Evolutionary conservation across 1,140 invertebrate genomes (phyloP), one percentile per base, ranked within the genome.

Genomic region (Drosophila azteca): DNA sequence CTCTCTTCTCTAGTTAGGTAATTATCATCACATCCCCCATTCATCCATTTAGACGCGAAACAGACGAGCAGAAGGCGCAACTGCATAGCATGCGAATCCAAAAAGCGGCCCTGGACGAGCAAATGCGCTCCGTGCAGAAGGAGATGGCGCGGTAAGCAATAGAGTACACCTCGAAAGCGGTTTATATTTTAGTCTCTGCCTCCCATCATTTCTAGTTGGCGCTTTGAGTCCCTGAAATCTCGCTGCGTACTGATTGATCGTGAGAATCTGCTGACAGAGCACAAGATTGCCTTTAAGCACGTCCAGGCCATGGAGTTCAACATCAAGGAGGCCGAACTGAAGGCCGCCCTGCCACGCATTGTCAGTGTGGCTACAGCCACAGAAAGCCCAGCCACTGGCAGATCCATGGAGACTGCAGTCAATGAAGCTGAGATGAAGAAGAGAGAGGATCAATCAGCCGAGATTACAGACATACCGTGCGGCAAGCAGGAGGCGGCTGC

Each of bases 221-320:
- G 91, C n/a, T 92, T 92, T 62, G 91, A 92, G 59, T 83, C 90
- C 0, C 54, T 92, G 6, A 92, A 90, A 59, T 90, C 79, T 1
- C 88, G 91, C n/a, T 92, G 91, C 57, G 80, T 92, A 39, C 54
- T 92, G 2, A 87, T 91, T 20, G 82, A 92, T 60, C 78, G 91
- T 13, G 91, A 92, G 58, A 87, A 84, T 68, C 48, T 91, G 17
- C 61, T 92, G n/a, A 76, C 65, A 7, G 90, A 92, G 46, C 73
- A 92, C 50, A 81, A 81, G 39, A 90, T 92, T 13, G 17, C 41
- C n/a, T 91, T 90, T 7, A 90, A 91, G 57, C 60, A 75, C 29
- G 61, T 79, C 44, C 65, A 71, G 35, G 84, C 75, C 55, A 80
- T 90, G 68, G 87, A 91, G 51, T 90, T 90, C 50, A 68, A 88